These are phyloP conservation scores for Temnothorax curvispinosus DNA, from an alignment of 1,140 invertebrate species.

Conservation along the genomic window DNA sequence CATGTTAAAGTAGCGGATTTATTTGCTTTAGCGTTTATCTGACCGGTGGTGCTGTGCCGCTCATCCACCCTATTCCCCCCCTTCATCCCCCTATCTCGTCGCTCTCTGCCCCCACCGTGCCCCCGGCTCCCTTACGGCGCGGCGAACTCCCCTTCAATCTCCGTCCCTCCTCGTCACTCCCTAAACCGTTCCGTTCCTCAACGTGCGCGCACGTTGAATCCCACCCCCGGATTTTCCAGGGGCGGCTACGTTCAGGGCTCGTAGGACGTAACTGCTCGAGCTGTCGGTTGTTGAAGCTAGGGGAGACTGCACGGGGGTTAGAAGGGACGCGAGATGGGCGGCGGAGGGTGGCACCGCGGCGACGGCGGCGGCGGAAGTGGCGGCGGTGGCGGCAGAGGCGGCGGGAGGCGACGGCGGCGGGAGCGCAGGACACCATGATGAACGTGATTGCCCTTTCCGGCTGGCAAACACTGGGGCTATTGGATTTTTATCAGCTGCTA, in stretches of 20 bases:
- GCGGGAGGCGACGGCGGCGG: conserved; percentile 49
- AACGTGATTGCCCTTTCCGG: conserved; percentile 85
- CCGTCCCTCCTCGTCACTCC: conserved; percentile 49
- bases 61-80: conserved; percentile 39
- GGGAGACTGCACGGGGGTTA: conserved; percentile 61
- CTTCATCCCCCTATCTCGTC: not conserved
- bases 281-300: conserved; percentile 58
- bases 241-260: conserved; percentile 64
- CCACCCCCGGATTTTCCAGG: conserved; percentile 72
- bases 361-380: conserved; percentile 60
- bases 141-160: conserved; percentile 29
- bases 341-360: conserved; percentile 65
- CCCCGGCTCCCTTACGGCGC: conserved; percentile 29
- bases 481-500: conserved; percentile 82
- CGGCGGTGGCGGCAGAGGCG: conserved; percentile 48
- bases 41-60: conserved; percentile 71
- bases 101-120: conserved; percentile 1
- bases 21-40: conserved; percentile 83
- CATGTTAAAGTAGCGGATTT: conserved; percentile 85
- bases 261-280: conserved; percentile 59
- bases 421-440: conserved; percentile 79
- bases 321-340: conserved; percentile 64
- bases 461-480: conserved; percentile 82
- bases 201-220: conserved; percentile 69
- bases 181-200: conserved; percentile 49